These are phyloP conservation scores for Allophyes oxyacanthae DNA, from an alignment of 2,888 invertebrate genomes.

Conservation along the genomic window DNA sequence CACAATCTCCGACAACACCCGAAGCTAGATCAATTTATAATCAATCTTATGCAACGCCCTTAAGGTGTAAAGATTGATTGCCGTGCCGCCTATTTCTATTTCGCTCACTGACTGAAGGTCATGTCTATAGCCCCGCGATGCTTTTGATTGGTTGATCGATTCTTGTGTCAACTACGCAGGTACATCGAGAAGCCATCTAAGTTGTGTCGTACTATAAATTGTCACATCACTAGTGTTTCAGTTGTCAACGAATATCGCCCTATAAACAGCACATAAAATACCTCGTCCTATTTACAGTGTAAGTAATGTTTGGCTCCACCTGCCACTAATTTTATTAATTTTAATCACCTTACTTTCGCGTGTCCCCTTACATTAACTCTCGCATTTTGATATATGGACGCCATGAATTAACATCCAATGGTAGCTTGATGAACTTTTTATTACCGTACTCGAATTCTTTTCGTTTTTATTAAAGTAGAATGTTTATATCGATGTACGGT, in stretches of 20 bases:
- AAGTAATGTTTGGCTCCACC: conserved; percentile 44
- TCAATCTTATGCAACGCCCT: no score
- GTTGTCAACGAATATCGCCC: background rate
- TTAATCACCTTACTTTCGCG: conserved; percentile 83
- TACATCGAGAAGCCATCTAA: no score
- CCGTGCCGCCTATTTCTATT: no score
- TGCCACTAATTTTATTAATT: conserved; percentile 86
- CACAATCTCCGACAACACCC: no score
- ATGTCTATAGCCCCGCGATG: no score
- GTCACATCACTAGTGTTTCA: no score
- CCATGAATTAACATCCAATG: conserved; percentile 76
- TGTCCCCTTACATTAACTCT: conserved; percentile 84
- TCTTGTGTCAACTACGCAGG: no score
- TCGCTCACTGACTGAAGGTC: no score
- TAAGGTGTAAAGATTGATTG: no score
- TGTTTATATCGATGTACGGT: background rate
- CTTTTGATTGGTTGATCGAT: no score
- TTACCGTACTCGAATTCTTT: conserved; percentile 34
- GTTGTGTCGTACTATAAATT: no score
- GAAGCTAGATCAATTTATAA: no score
- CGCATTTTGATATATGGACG: conserved; percentile 78
- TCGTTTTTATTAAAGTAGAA: conserved; percentile 18
- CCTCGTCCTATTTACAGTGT: conserved; percentile 26
- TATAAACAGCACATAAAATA: conserved; percentile 37
- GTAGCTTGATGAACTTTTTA: conserved; percentile 39